These are phyloP conservation scores for Cataglyphis altisquamis DNA, from an alignment of 2,888 invertebrate species.

Conservation along the genomic window DNA sequence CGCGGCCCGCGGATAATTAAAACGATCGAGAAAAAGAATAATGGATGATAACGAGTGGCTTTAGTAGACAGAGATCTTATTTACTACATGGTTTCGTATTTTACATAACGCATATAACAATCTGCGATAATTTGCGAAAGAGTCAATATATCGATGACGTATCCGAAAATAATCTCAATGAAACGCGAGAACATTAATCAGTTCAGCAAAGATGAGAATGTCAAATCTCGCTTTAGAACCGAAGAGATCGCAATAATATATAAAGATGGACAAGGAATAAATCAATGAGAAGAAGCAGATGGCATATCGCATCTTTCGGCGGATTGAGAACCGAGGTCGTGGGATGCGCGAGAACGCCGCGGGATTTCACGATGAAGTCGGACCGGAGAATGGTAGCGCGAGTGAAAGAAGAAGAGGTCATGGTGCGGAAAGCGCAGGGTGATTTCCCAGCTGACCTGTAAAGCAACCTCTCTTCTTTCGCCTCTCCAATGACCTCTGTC, in stretches of 20 bases:
- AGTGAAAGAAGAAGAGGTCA: slow-evolving; percentile 72
- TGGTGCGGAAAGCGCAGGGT: slow-evolving; percentile 85
- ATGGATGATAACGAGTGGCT: slow-evolving; percentile 1
- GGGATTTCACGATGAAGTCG: slow-evolving; percentile 61
- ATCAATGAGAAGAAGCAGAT: neutral
- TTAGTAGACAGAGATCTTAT: neutral
- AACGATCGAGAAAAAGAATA: slow-evolving; percentile 19
- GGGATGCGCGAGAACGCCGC: slow-evolving; percentile 58
- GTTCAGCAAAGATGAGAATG: neutral
- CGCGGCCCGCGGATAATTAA: slow-evolving; percentile 44
- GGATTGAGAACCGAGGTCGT: slow-evolving; percentile 16
- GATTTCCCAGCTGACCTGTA: slow-evolving; percentile 88
- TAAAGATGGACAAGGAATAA: slow-evolving; percentile 8
- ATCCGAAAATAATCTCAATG: slow-evolving; percentile 11
- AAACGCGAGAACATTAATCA: slow-evolving; percentile 77
- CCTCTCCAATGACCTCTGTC: slow-evolving; percentile 76
- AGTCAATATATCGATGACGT: neutral
- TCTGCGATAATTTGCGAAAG: neutral
- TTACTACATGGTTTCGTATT: neutral
- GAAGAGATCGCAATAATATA: slow-evolving; percentile 43
- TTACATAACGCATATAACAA: neutral
- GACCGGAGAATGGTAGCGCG: slow-evolving; percentile 61
- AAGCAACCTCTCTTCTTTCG: slow-evolving; percentile 80
- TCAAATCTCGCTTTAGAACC: neutral
- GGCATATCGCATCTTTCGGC: neutral